Evolutionary conservation across 2,113 vertebrate species (phyloP), one percentile per base, ranked within the genome.

Genomic region (Motacilla tschutschensis): DNA sequence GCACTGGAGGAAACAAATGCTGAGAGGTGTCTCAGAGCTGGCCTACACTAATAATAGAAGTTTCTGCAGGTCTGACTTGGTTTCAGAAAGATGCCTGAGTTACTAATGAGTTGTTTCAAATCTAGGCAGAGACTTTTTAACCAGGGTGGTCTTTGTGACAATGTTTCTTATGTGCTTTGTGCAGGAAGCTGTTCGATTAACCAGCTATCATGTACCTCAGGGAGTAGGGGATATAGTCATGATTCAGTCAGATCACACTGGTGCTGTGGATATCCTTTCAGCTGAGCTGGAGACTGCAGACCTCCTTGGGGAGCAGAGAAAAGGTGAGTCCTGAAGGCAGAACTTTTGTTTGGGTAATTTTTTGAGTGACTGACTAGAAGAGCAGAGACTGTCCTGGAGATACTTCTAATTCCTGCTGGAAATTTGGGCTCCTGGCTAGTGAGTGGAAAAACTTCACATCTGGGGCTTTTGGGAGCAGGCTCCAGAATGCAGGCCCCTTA

Each of bases 161-260:
- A 8, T 86, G 17, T 80, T 72, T 84, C 10, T 70, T 84, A 15
- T 7, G 24, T 87, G 47, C n/a, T 95, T 87, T 95, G 67, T 88
- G 93, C 91, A 96, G 95, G 95, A 95, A 96, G 92, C 94, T 94
- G 11, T 94, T 83, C 89, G 58, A 69, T 40, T 95, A 81, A 77
- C 76, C 82, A 95, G 79, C 66, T 96, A 96, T 67, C 94, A 91
- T 35, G 40, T 95, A 83, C 94, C 94, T 87, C 93, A 98, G 93
- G 95, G 96, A 50, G 92, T 95, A 83, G 97, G 97, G 38, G 98
- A 97, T 90, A 96, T 97, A 25, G 95, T 98, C 73, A 98, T 98
- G 97, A 98, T 97, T 96, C 97, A 97, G 91, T 97, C 97, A 8
- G 96, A 98, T 89, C 97, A 98, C 78, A 98, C 95, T 71, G 97